Evolutionary conservation across 2,797 vertebrate species (phyloP).

Genomic region (Sebastes baramenuke): DNA sequence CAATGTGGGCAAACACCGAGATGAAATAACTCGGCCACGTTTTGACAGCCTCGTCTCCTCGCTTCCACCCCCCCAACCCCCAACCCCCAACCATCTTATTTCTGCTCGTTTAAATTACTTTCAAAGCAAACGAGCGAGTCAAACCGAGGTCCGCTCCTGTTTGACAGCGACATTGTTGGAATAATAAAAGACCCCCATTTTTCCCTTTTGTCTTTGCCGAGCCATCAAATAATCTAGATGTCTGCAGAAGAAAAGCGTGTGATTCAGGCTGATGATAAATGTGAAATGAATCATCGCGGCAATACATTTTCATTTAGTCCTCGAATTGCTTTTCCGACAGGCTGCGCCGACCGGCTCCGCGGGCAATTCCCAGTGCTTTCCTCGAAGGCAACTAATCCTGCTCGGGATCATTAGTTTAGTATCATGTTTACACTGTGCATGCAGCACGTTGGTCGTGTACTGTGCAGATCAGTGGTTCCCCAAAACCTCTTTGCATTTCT

Average conservation of each 20-base stretch:
- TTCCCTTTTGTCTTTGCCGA: constrained; percentile 51
- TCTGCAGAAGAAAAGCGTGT: constrained; percentile 25
- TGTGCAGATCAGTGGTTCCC: background rate
- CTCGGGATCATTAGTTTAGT: constrained; percentile 14
- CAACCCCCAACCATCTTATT: constrained; percentile 24
- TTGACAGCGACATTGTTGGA: constrained; percentile 50
- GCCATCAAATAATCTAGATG: constrained; percentile 45
- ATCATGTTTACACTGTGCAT: background rate
- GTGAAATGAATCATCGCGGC: constrained; percentile 47
- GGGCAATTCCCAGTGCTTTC: constrained; percentile 5
- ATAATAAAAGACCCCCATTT: constrained; percentile 50
- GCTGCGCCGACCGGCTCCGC: background rate
- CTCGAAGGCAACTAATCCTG: background rate
- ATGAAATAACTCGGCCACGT: constrained; percentile 53
- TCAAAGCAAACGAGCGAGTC: constrained; percentile 20
- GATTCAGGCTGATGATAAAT: constrained; percentile 53
- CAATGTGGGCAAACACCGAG: constrained; percentile 45
- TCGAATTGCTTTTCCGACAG: constrained; percentile 27
- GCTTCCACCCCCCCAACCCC: background rate
- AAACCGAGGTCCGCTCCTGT: constrained; percentile 34
- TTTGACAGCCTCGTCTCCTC: constrained; percentile 29
- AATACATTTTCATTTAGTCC: constrained; percentile 53
- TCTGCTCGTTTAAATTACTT: constrained; percentile 51
- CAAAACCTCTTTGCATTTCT: background rate
- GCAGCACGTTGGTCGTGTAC: background rate